A percentile compares a stretch with the other conserved stretches of the same genome.
Evolutionary conservation across 2,797 vertebrate genomes (phyloP).

Genomic region (Gobionotothen gibberifrons): DNA sequence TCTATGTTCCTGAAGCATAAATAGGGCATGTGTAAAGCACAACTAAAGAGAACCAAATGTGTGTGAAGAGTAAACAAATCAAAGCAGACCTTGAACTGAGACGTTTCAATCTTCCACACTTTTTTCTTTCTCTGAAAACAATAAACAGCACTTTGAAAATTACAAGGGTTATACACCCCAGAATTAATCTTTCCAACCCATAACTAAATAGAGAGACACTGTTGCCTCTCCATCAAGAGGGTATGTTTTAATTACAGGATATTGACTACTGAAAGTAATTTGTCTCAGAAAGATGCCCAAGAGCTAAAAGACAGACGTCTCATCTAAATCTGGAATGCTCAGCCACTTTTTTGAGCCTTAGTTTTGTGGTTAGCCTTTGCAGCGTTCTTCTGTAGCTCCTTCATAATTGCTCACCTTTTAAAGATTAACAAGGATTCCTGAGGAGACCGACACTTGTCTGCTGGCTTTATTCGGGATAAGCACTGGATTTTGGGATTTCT

Average conservation of each 20-base stretch:
- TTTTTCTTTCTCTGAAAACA: slow-evolving; percentile 67
- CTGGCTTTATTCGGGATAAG: slow-evolving; percentile 48
- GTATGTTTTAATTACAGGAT: slow-evolving; percentile 86
- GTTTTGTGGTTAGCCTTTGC: slow-evolving; percentile 71
- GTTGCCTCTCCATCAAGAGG: slow-evolving; percentile 78
- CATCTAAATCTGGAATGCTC: slow-evolving; percentile 77
- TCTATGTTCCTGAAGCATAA: slow-evolving; percentile 41
- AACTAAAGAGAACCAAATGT: slow-evolving; percentile 29
- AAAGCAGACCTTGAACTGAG: slow-evolving; percentile 70
- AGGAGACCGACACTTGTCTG: slow-evolving; percentile 55
- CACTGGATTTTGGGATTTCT: slow-evolving; percentile 30
- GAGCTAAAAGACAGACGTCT: slow-evolving; percentile 81
- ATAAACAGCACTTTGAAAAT: slow-evolving; percentile 80
- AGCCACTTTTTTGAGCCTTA: slow-evolving; percentile 66
- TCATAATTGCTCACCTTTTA: slow-evolving; percentile 68
- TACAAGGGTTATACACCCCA: slow-evolving; percentile 78
- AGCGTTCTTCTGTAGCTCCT: slow-evolving; percentile 60
- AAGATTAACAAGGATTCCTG: slow-evolving; percentile 69
- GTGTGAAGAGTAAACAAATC: slow-evolving; percentile 70
- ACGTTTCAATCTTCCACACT: slow-evolving; percentile 66
- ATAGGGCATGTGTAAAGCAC: slow-evolving; percentile 25
- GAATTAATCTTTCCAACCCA: slow-evolving; percentile 83
- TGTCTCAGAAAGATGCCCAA: slow-evolving; percentile 83
- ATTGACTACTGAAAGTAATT: slow-evolving; percentile 83
- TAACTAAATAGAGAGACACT: slow-evolving; percentile 76